Percentiles rank a stretch among this genome's conserved stretches.
These are phyloP conservation scores for Menidia menidia DNA, from an alignment of 2,797 vertebrate genomes.

Conservation along the genomic window DNA sequence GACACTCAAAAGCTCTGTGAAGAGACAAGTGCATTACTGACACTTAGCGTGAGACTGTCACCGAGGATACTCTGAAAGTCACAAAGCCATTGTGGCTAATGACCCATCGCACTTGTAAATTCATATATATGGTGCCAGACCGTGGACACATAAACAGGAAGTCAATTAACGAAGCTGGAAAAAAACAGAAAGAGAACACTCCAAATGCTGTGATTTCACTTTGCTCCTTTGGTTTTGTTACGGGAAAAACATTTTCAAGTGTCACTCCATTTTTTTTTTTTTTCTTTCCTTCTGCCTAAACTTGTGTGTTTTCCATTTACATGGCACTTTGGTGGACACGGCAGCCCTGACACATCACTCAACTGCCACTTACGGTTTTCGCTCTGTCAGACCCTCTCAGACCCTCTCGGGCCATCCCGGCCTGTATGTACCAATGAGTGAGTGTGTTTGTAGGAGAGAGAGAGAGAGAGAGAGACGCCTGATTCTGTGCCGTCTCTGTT, in stretches of 20 bases:
- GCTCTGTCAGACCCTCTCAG: conserved; percentile 30
- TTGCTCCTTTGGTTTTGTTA: conserved; percentile 13
- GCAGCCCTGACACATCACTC: conserved; percentile 53
- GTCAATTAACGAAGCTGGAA: conserved; percentile 42
- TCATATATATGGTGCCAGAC: neutral
- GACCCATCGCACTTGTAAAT: conserved; percentile 40
- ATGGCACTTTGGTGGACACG: conserved; percentile 16
- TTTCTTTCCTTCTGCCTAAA: conserved; percentile 24
- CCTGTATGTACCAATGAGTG: conserved; percentile 32
- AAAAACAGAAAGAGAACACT: conserved; percentile 18
- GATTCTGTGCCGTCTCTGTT: conserved; percentile 38
- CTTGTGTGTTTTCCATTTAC: conserved; percentile 24
- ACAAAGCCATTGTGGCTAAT: conserved; percentile 70
- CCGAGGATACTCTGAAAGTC: conserved; percentile 67
- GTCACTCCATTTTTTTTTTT: neutral
- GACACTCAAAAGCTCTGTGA: conserved; percentile 56
- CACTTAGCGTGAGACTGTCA: conserved; percentile 63
- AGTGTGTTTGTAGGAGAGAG: conserved; percentile 2
- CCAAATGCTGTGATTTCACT: conserved; percentile 30
- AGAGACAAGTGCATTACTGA: conserved; percentile 67
- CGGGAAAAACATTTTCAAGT: conserved; percentile 11
- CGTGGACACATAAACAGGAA: conserved; percentile 20
- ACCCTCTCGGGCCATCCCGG: neutral
- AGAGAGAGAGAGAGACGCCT: conserved; percentile 14
- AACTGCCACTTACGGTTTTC: conserved; percentile 61